Conservation (phyloP, 2,113 vertebrate genomes). For the Pitta sordida region DNA sequence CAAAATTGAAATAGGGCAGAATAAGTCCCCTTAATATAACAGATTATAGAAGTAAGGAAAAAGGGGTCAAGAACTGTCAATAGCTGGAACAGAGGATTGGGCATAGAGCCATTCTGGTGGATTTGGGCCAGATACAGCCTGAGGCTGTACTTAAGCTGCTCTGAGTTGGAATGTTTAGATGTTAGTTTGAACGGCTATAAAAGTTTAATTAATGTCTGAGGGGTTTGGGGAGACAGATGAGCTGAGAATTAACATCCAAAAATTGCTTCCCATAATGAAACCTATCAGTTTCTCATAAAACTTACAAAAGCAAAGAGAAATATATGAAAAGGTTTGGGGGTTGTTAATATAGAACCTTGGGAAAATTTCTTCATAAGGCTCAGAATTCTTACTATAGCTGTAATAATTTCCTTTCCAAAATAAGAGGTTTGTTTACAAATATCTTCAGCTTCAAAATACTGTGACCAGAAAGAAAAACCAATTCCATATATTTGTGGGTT, state of each 20-base stretch:
- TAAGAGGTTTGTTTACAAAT: not conserved
- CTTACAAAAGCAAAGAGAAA: not conserved
- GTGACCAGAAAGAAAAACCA: not conserved
- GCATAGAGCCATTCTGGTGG: conserved; percentile 34
- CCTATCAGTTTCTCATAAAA: not conserved
- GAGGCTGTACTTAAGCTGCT: conserved; percentile 38
- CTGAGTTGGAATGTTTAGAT: conserved; percentile 45
- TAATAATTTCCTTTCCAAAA: not conserved
- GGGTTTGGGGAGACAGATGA: conserved; percentile 28
- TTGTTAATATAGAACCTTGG: not conserved
- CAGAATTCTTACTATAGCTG: not conserved
- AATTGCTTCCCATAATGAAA: conserved; percentile 44
- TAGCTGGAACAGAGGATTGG: conserved; percentile 56
- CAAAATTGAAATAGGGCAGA: not conserved
- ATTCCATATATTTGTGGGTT: not conserved
- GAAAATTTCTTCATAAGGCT: not conserved
- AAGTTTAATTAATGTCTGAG: conserved; percentile 61
- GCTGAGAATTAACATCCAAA: conserved; percentile 48
- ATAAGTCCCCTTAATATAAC: conserved; percentile 28
- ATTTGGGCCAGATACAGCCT: conserved; percentile 51
- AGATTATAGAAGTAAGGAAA: conserved; percentile 43
- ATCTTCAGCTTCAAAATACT: not conserved
- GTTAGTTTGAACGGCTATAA: conserved; percentile 36
- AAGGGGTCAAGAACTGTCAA: conserved; percentile 63
- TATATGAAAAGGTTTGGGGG: not conserved